These are phyloP conservation scores for Gymnoscelis rufifasciata DNA, from an alignment of 2,888 invertebrate species.

Conservation along the genomic window DNA sequence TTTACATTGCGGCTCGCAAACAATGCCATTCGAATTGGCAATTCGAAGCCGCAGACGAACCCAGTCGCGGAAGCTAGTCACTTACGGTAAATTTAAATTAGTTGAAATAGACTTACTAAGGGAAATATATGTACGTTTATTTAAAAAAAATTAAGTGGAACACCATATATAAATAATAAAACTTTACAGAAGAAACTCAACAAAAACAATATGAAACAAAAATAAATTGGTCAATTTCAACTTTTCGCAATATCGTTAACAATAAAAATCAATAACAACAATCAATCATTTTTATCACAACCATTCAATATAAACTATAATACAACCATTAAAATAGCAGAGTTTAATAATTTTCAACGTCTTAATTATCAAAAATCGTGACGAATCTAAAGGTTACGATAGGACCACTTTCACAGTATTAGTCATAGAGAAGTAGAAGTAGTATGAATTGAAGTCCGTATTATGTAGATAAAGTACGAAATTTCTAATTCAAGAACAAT, in stretches of 20 bases:
- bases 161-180: no score
- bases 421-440: conserved; percentile 12
- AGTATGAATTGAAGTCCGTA: neutral
- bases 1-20: conserved; percentile 73
- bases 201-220: no score
- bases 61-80: conserved; percentile 59
- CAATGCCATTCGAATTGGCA: conserved; percentile 62
- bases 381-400: conserved; percentile 48
- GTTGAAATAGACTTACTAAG: conserved; percentile 39
- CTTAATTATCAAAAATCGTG: conserved; percentile 43
- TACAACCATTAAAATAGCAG: conserved; percentile 21
- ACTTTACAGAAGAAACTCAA: no score
- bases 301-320: conserved; percentile 23
- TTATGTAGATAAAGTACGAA: no score
- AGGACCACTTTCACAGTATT: conserved; percentile 46
- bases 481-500: no score
- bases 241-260: neutral
- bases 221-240: no score
- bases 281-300: conserved; percentile 20
- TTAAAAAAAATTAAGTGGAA: no score
- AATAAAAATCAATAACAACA: conserved; percentile 6
- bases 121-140: neutral
- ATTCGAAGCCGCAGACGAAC: conserved; percentile 44
- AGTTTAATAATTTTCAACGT: conserved; percentile 31
- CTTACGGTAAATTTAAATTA: conserved; percentile 76